Evolutionary conservation across 2,113 vertebrate genomes (phyloP).

Genomic region (Pionites leucogaster): DNA sequence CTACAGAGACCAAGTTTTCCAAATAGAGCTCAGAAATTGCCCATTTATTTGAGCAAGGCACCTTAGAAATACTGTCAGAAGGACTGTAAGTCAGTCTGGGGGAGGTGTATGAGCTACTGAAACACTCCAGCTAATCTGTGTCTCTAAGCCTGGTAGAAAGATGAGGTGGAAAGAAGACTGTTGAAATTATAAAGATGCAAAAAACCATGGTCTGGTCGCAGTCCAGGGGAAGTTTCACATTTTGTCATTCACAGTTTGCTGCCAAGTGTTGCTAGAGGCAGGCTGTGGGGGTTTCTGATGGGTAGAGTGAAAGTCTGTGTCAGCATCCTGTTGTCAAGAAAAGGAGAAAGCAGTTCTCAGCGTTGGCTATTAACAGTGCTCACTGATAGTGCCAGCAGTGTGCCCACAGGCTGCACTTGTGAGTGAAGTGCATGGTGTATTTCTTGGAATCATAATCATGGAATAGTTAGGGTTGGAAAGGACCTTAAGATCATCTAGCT

Average conservation of each 20-base stretch:
- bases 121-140: not conserved
- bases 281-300: not conserved
- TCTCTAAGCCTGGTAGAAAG: not conserved
- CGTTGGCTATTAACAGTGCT: not conserved
- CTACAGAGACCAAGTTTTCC: constrained; percentile 33
- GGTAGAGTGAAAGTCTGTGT: not conserved
- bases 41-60: constrained; percentile 6
- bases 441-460: not conserved
- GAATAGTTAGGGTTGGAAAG: not conserved
- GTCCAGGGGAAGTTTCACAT: not conserved
- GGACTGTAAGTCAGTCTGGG: not conserved
- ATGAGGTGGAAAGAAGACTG: not conserved
- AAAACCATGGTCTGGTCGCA: not conserved
- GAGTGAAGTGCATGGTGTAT: not conserved
- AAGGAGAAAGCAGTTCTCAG: not conserved
- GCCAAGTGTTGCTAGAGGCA: not conserved
- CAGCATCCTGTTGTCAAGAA: not conserved
- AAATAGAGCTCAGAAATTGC: not conserved
- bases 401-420: not conserved
- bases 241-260: not conserved
- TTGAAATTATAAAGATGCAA: not conserved
- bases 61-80: constrained; percentile 2
- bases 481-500: not conserved
- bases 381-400: too few relatives aligned
- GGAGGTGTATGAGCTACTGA: not conserved